phyloP scores from a whole-genome alignment of 2,113 vertebrate genomes.

The Cyprinus carpio region DNA sequence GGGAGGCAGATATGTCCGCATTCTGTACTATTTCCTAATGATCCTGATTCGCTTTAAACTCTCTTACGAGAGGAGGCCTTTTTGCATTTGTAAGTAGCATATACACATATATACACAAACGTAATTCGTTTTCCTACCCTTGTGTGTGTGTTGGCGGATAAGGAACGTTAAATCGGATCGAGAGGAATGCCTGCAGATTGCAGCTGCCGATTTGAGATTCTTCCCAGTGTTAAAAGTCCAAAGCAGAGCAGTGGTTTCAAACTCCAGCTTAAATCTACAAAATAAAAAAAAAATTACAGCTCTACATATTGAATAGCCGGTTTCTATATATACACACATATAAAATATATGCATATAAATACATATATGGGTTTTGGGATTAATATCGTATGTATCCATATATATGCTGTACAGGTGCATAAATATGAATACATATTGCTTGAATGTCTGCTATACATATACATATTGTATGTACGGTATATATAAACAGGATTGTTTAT shows the following conservation, averaged over 20 bases:
- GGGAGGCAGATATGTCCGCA: slow-evolving; percentile 73
- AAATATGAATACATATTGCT: slow-evolving; percentile 85
- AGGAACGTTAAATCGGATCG: slow-evolving; percentile 67
- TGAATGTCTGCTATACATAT: slow-evolving; percentile 88
- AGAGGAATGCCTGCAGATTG: slow-evolving; percentile 90
- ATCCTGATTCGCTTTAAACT: slow-evolving; percentile 72
- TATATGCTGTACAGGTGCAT: slow-evolving; percentile 69
- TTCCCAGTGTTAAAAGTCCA: slow-evolving; percentile 73
- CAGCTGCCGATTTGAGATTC: slow-evolving; percentile 86
- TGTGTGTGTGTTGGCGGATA: slow-evolving; percentile 66
- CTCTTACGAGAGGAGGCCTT: slow-evolving; percentile 73
- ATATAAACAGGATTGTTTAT: slow-evolving; percentile 83
- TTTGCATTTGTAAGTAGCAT: slow-evolving; percentile 75
- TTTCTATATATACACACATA: slow-evolving; percentile 80
- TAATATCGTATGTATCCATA: slow-evolving; percentile 81
- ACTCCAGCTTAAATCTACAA: slow-evolving; percentile 97
- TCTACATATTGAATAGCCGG: slow-evolving; percentile 93
- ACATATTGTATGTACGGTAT: slow-evolving; percentile 93
- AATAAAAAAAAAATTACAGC: slow-evolving; percentile 86
- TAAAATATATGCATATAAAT: slow-evolving; percentile 82
- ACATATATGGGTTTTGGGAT: slow-evolving; percentile 78
- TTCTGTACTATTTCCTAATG: slow-evolving; percentile 70
- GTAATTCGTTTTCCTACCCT: slow-evolving; percentile 62
- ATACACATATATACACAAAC: slow-evolving; percentile 71
- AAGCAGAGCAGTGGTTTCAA: slow-evolving; percentile 88